Evolutionary conservation across 2,888 invertebrate genomes (phyloP).

Genomic region (Gymnosoma rotundatum): DNA sequence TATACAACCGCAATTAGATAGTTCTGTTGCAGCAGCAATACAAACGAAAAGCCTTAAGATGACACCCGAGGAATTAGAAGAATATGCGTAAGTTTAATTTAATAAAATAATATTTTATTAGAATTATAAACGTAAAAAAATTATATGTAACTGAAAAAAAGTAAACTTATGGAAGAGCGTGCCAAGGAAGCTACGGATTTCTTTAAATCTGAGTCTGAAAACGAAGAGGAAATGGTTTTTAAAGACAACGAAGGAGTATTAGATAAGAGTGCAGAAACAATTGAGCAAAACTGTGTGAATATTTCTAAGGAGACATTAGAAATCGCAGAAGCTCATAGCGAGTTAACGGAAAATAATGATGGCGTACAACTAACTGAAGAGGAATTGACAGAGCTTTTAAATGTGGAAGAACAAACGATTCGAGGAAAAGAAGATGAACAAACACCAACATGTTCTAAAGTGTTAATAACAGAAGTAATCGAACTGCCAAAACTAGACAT

Average conservation of each 20-base stretch:
- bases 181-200: slow-evolving; percentile 89
- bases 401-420: background rate
- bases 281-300: background rate
- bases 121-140: too few species aligned
- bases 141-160: slow-evolving; percentile 75
- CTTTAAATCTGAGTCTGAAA: slow-evolving; percentile 86
- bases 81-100: slow-evolving; percentile 84
- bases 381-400: slow-evolving; percentile 48
- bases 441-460: slow-evolving; percentile 42
- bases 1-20: slow-evolving; percentile 73
- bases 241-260: slow-evolving; percentile 60
- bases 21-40: slow-evolving; percentile 72
- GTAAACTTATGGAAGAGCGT: slow-evolving; percentile 87
- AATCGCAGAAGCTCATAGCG: background rate
- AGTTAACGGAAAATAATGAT: slow-evolving; percentile 33
- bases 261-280: background rate
- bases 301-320: background rate
- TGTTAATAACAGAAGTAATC: slow-evolving; percentile 72
- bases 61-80: slow-evolving; percentile 85
- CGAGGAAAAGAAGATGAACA: slow-evolving; percentile 30
- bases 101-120: background rate
- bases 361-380: slow-evolving; percentile 51
- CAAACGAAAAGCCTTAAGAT: slow-evolving; percentile 84
- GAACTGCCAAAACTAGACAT: slow-evolving; percentile 77
- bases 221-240: slow-evolving; percentile 72